Evolutionary conservation across 2,113 vertebrate species (phyloP).

Genomic region (Microcebus jonahi): DNA sequence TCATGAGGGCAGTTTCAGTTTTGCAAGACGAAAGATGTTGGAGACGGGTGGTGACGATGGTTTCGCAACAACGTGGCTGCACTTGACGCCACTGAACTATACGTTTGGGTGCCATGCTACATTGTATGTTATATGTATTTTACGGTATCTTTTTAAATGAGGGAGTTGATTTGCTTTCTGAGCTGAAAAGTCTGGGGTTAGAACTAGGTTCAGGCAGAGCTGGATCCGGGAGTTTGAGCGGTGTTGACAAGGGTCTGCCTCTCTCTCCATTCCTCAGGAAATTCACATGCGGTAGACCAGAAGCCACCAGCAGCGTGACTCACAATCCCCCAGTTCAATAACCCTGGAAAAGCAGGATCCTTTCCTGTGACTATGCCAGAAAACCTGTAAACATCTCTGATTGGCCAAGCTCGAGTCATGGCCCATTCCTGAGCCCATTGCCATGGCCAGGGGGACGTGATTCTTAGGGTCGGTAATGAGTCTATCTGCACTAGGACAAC

Average conservation of each 20-base stretch:
- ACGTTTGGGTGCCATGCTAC: background rate
- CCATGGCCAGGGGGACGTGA: accelerated
- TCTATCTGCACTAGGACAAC: accelerated
- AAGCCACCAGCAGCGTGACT: accelerated
- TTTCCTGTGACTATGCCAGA: background rate
- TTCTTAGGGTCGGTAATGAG: accelerated
- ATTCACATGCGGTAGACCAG: too few relatives aligned
- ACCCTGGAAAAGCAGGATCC: background rate
- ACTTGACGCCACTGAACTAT: background rate
- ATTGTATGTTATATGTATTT: background rate
- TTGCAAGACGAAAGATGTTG: background rate
- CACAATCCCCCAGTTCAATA: background rate
- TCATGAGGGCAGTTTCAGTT: background rate
- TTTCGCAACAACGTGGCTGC: background rate
- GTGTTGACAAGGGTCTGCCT: accelerated
- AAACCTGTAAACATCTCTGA: background rate
- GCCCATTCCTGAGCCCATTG: accelerated
- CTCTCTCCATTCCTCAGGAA: background rate
- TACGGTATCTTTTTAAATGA: too few relatives aligned
- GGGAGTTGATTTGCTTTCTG: background rate
- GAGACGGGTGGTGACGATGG: background rate
- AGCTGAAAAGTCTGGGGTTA: background rate
- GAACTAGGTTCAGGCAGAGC: too few relatives aligned
- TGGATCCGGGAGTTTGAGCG: accelerated
- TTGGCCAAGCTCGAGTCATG: accelerated